These are phyloP conservation scores for Rhynchophorus ferrugineus DNA, from an alignment of 1,140 invertebrate genomes.

Conservation along the genomic window DNA sequence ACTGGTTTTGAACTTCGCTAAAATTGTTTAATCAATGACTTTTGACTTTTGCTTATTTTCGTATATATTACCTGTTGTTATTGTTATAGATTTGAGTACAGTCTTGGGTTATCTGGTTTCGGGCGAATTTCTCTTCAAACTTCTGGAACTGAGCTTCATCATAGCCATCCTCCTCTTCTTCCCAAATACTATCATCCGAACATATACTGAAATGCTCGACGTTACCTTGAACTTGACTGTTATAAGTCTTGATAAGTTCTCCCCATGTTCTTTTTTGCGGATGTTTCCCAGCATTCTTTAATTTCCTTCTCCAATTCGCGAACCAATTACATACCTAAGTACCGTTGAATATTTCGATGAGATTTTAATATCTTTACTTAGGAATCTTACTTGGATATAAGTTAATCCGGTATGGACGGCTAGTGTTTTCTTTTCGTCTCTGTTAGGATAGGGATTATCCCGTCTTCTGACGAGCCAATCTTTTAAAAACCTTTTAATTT, in stretches of 20 bases:
- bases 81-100: constrained; percentile 15
- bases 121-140: constrained; percentile 15
- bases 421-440: constrained; percentile 61
- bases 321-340: constrained; percentile 74
- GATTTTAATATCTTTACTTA: too few relatives aligned
- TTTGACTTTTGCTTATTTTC: not conserved
- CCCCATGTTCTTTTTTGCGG: constrained; percentile 60
- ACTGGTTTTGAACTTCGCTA: constrained; percentile 30
- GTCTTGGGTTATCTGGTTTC: constrained; percentile 9
- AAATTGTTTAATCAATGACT: not conserved
- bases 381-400: constrained; percentile 53
- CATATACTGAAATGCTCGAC: constrained; percentile 68
- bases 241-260: constrained; percentile 63
- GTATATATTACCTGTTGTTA: constrained; percentile 10
- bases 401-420: constrained; percentile 61
- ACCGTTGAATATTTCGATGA: too few relatives aligned
- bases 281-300: constrained; percentile 60
- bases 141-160: constrained; percentile 15
- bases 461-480: constrained; percentile 61
- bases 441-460: constrained; percentile 65
- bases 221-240: constrained; percentile 60
- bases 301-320: constrained; percentile 64
- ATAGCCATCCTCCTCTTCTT: constrained; percentile 45
- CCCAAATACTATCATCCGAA: constrained; percentile 66
- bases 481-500: constrained; percentile 64